Conservation (phyloP, 30 jellyfish, hydroid and myxozoan species). For the Mastigias papua region DNA sequence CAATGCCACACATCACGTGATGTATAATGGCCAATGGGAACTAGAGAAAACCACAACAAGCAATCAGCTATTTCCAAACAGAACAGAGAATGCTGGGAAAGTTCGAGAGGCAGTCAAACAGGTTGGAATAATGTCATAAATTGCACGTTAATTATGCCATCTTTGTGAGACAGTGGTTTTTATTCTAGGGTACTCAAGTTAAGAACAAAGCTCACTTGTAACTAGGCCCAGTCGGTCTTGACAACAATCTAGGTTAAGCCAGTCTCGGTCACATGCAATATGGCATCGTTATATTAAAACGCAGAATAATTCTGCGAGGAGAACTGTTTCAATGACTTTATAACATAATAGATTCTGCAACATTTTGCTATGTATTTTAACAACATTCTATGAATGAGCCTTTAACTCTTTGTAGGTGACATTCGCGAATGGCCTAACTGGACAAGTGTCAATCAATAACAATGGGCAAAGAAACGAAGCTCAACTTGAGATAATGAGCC, state of each 20-base stretch:
- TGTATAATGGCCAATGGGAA: constrained; percentile 35
- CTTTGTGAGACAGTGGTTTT: too few relatives aligned
- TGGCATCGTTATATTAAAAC: too few relatives aligned
- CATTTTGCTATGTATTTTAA: neutral
- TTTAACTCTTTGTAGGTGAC: constrained; percentile 1
- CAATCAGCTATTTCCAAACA: constrained; percentile 20
- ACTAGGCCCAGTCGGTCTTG: too few relatives aligned
- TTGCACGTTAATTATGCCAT: neutral
- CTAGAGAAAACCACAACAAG: neutral
- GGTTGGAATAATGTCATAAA: neutral
- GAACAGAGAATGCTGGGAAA: constrained; percentile 30
- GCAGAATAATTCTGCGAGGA: too few relatives aligned
- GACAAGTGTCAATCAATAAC: constrained; percentile 17
- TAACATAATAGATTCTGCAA: too few relatives aligned
- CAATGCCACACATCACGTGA: constrained; percentile 35
- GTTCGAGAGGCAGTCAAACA: constrained; percentile 23
- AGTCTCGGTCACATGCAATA: too few relatives aligned
- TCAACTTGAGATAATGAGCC: constrained; percentile 28
- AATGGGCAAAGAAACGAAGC: constrained; percentile 33
- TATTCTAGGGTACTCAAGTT: too few relatives aligned
- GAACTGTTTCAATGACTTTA: too few relatives aligned
- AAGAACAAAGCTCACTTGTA: too few relatives aligned
- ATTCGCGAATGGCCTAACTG: constrained; percentile 39
- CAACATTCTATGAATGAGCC: neutral
- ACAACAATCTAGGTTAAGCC: too few relatives aligned